Conservation (phyloP, 2,113 vertebrate genomes). For the Antechinus flavipes region DNA sequence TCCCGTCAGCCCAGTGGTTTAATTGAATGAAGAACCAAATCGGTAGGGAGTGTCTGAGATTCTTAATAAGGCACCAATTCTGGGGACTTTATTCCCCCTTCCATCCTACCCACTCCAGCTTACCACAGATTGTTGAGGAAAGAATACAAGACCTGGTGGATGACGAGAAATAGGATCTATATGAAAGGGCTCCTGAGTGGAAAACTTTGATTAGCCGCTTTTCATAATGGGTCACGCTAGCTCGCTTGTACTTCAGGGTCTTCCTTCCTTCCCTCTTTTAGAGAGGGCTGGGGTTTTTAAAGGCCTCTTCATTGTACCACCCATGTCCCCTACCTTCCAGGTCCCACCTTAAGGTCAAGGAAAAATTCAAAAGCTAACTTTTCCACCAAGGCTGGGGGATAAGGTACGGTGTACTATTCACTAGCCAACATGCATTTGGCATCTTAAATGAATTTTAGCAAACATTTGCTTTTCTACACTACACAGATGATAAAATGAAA, state of each 20-base stretch:
- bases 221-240: conserved; percentile 56
- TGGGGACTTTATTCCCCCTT: neutral
- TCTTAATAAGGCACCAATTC: conserved; percentile 15
- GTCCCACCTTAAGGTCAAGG: conserved; percentile 55
- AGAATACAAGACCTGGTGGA: neutral
- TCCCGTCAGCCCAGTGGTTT: neutral
- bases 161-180: neutral
- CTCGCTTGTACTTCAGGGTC: neutral
- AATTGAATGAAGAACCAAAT: conserved; percentile 15
- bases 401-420: conserved; percentile 30
- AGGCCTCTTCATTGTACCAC: neutral
- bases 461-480: conserved; percentile 76
- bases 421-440: conserved; percentile 70
- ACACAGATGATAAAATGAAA: conserved; percentile 79
- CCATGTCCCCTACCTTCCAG: neutral
- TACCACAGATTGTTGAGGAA: neutral
- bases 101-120: neutral
- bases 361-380: conserved; percentile 59
- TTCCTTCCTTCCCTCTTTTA: neutral
- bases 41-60: conserved; percentile 11
- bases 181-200: neutral
- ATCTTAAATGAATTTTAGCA: conserved; percentile 80
- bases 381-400: conserved; percentile 53
- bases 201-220: conserved; percentile 73
- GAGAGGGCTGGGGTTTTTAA: neutral